Conservation (phyloP, 1,140 invertebrate genomes). For the Vollenhovia emeryi region DNA sequence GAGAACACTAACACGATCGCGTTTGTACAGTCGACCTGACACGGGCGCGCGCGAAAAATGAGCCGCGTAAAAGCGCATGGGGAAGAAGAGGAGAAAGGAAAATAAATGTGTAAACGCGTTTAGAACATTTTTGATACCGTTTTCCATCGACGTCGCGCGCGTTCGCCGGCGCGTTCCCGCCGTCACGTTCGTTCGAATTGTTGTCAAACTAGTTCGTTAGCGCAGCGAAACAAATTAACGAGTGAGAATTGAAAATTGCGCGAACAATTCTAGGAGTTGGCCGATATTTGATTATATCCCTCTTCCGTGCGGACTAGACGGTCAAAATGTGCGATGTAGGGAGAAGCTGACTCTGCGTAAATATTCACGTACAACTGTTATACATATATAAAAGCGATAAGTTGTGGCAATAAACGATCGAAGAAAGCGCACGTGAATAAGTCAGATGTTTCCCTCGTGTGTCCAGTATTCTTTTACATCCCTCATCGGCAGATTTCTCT, state of each 20-base stretch:
- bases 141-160: slow-evolving; percentile 20
- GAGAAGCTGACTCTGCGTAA: slow-evolving; percentile 10
- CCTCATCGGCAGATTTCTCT: background rate
- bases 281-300: slow-evolving; percentile 36
- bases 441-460: background rate
- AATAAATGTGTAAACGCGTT: slow-evolving; percentile 2
- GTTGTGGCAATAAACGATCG: slow-evolving; percentile 66
- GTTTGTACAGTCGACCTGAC: background rate
- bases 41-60: background rate
- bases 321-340: slow-evolving; percentile 30
- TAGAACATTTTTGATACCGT: slow-evolving; percentile 41
- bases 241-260: slow-evolving; percentile 36
- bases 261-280: slow-evolving; percentile 28
- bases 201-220: slow-evolving; percentile 44
- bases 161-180: slow-evolving; percentile 13
- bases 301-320: background rate
- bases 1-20: background rate
- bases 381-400: slow-evolving; percentile 22
- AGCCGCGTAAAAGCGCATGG: background rate
- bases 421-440: slow-evolving; percentile 54
- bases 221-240: slow-evolving; percentile 34
- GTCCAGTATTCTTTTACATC: background rate
- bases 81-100: slow-evolving; percentile 12
- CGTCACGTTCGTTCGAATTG: slow-evolving; percentile 38
- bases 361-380: slow-evolving; percentile 52